Conservation (phyloP, 2,797 vertebrate genomes). For the Muscicapa comitata region DNA sequence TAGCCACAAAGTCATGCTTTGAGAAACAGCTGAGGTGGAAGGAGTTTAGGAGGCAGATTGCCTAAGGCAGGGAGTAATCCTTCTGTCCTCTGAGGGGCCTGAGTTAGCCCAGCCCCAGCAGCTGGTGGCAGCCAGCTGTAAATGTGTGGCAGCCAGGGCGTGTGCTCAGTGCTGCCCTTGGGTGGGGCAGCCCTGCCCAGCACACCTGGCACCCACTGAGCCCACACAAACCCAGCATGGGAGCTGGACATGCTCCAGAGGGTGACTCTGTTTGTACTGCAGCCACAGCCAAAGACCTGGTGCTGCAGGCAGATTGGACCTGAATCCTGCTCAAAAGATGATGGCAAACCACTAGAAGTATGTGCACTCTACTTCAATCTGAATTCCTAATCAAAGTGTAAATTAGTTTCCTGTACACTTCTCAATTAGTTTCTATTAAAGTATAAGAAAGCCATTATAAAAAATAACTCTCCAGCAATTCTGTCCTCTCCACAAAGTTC, state of each 20-base stretch:
- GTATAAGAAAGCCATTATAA: not conserved
- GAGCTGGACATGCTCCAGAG: not conserved
- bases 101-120: not conserved
- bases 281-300: not conserved
- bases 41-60: not conserved
- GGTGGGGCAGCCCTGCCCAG: not conserved
- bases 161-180: not conserved
- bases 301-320: not conserved
- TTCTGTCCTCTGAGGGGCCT: not conserved
- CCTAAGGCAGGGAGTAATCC: not conserved
- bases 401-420: not conserved
- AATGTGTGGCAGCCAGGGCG: fast-evolving
- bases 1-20: not conserved
- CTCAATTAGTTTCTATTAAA: not conserved
- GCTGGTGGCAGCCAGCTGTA: not conserved
- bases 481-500: not conserved
- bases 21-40: not conserved
- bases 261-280: fast-evolving
- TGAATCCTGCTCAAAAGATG: not conserved
- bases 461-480: not conserved
- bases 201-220: not conserved
- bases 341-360: fast-evolving
- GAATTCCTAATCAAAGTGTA: not conserved
- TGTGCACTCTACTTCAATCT: not conserved
- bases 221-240: fast-evolving